These are phyloP conservation scores for Cylindroiulus punctatus DNA, from an alignment of 2,888 invertebrate species.

Conservation along the genomic window DNA sequence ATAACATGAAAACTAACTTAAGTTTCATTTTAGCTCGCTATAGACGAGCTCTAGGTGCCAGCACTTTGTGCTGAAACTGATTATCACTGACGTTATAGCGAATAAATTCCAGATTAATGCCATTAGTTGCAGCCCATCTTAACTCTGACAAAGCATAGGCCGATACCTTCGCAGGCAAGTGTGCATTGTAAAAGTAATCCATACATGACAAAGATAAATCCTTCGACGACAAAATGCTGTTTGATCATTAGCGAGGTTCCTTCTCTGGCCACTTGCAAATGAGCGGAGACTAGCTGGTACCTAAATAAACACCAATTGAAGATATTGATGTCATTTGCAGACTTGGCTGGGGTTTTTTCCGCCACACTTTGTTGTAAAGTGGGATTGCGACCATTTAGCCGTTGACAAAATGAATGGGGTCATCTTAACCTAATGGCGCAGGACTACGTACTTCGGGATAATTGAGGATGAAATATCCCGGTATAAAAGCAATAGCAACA, in stretches of 20 bases:
- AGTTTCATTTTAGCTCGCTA: not conserved
- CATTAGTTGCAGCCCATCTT: slow-evolving; percentile 21
- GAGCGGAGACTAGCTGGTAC: not conserved
- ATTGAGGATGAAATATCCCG: not conserved
- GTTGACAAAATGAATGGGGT: slow-evolving; percentile 43
- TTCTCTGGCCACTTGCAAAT: slow-evolving; percentile 28
- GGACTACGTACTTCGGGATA: not conserved
- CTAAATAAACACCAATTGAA: slow-evolving; percentile 43
- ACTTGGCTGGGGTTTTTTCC: not conserved
- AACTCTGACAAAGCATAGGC: not conserved
- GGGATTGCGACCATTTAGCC: not conserved
- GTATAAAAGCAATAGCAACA: slow-evolving; percentile 37
- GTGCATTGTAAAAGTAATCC: slow-evolving; percentile 45
- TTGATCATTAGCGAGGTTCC: not conserved
- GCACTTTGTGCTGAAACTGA: slow-evolving; percentile 3
- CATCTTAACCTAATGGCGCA: slow-evolving; percentile 16
- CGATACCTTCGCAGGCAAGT: not conserved
- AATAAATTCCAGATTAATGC: slow-evolving; percentile 39
- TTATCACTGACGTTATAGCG: slow-evolving; percentile 42
- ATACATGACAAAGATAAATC: slow-evolving; percentile 44
- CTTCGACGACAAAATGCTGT: not conserved
- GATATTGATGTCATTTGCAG: slow-evolving; percentile 40
- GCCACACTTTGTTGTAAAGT: not conserved
- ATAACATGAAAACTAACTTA: not conserved
- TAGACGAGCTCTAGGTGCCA: not conserved